phyloP scores from a whole-genome alignment of 2,797 vertebrate genomes.

The Rhinatrema bivittatum region DNA sequence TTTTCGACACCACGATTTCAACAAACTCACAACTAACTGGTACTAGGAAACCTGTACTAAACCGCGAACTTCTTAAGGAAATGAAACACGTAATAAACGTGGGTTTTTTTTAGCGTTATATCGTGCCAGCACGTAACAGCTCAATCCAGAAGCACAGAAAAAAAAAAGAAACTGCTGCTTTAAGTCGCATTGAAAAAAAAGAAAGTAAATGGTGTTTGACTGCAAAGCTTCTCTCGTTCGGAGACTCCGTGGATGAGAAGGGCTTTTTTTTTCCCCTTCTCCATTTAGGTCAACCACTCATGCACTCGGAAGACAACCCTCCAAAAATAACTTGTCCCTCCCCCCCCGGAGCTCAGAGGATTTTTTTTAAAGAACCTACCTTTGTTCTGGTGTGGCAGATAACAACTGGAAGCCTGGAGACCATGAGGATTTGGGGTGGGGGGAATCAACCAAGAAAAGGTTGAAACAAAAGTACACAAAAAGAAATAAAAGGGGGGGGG shows the following conservation, averaged over 20 bases:
- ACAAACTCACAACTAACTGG: too few relatives aligned
- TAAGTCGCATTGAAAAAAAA: constrained; percentile 51
- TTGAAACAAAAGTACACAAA: constrained; percentile 50
- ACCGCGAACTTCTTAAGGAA: constrained; percentile 11
- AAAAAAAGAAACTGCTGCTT: constrained; percentile 22
- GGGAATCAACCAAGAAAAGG: constrained; percentile 60
- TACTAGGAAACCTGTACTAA: too few relatives aligned
- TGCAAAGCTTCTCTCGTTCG: constrained; percentile 31
- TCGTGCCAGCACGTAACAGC: constrained; percentile 21
- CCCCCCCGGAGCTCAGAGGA: constrained; percentile 45
- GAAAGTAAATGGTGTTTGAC: constrained; percentile 32
- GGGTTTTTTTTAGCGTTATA: constrained; percentile 13
- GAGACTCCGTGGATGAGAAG: constrained; percentile 21
- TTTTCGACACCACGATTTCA: too few relatives aligned
- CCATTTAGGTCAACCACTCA: constrained; percentile 56
- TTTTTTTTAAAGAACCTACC: constrained; percentile 73
- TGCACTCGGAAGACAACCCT: constrained; percentile 54
- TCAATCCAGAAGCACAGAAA: background rate
- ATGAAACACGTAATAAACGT: constrained; percentile 10
- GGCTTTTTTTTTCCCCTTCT: background rate
- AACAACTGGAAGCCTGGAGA: constrained; percentile 79
- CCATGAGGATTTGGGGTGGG: constrained; percentile 77
- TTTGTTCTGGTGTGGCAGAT: constrained; percentile 79
- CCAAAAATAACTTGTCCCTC: constrained; percentile 63
- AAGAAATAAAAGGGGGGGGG: constrained; percentile 40